These are phyloP conservation scores for Parauchenoglanis ngamensis DNA, from an alignment of 2,797 vertebrate genomes.

Conservation along the genomic window DNA sequence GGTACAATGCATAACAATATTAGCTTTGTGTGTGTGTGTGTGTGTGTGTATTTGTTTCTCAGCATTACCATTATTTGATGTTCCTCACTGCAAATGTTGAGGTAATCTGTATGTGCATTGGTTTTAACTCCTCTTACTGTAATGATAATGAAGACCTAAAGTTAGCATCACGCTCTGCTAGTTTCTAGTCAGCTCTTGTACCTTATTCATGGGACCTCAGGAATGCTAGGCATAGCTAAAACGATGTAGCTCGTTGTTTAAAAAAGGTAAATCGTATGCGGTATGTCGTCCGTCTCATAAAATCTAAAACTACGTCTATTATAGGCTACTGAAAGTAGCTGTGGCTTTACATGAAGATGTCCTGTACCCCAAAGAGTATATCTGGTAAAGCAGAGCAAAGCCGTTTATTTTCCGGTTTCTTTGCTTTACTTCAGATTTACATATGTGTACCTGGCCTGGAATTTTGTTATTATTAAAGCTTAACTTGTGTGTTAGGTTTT, in stretches of 20 bases:
- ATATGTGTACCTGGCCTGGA: neutral
- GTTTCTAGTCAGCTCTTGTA: neutral
- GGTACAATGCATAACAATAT: neutral
- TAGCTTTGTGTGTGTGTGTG: neutral
- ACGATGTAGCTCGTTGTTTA: neutral
- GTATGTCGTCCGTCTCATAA: neutral
- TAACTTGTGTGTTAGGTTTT: neutral
- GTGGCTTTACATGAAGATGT: neutral
- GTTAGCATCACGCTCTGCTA: neutral
- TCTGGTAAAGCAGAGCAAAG: neutral
- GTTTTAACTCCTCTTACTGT: neutral
- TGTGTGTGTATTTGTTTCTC: neutral
- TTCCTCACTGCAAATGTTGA: neutral
- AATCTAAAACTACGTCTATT: neutral
- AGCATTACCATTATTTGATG: neutral
- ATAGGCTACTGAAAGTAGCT: neutral
- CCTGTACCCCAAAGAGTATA: too few relatives aligned
- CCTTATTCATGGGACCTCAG: neutral
- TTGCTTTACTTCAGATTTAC: too few relatives aligned
- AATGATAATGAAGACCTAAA: neutral
- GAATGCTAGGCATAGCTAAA: neutral
- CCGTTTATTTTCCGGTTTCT: neutral
- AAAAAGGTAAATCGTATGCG: neutral
- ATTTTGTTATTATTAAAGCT: neutral
- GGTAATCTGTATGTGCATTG: neutral